These are phyloP conservation scores for Bombus difficillimus DNA, from an alignment of 1,140 invertebrate genomes.

Conservation along the genomic window DNA sequence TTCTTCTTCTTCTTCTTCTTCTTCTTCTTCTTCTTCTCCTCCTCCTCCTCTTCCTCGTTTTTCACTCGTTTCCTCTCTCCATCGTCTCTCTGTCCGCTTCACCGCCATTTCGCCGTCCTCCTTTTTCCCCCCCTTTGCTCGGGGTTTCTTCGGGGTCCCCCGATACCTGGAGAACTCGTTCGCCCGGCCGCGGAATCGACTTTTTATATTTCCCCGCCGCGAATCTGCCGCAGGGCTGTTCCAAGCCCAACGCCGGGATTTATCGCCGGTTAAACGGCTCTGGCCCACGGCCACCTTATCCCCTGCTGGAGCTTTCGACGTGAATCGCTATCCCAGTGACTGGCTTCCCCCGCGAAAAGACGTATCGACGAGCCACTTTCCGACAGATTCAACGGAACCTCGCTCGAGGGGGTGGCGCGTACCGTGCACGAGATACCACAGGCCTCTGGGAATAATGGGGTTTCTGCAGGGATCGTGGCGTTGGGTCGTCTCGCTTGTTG, in stretches of 20 bases:
- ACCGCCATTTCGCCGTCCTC: slow-evolving; percentile 37
- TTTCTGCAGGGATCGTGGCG: no score
- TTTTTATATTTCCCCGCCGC: slow-evolving; percentile 70
- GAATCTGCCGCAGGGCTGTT: slow-evolving; percentile 51
- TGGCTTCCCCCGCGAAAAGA: neutral
- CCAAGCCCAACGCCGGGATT: slow-evolving; percentile 71
- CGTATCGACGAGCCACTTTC: slow-evolving; percentile 5
- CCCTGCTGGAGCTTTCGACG: slow-evolving; percentile 52
- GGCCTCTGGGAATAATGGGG: neutral
- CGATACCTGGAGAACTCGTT: slow-evolving; percentile 64
- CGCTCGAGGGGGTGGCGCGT: neutral
- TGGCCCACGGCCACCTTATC: slow-evolving; percentile 59
- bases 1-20: neutral
- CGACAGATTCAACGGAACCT: slow-evolving; percentile 3
- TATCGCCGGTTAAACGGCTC: slow-evolving; percentile 72
- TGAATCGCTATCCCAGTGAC: slow-evolving; percentile 50
- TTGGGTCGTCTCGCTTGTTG: no score
- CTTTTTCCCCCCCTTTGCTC: slow-evolving; percentile 47
- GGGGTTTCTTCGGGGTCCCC: slow-evolving; percentile 37
- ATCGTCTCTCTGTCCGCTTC: slow-evolving; percentile 15
- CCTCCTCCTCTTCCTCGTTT: neutral
- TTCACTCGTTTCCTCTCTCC: neutral
- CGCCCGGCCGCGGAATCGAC: slow-evolving; percentile 58
- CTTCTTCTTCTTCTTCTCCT: neutral
- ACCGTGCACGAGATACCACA: no score